phyloP scores from a whole-genome alignment of 2,888 invertebrate genomes.

The Leptarthrus brevirostris region DNA sequence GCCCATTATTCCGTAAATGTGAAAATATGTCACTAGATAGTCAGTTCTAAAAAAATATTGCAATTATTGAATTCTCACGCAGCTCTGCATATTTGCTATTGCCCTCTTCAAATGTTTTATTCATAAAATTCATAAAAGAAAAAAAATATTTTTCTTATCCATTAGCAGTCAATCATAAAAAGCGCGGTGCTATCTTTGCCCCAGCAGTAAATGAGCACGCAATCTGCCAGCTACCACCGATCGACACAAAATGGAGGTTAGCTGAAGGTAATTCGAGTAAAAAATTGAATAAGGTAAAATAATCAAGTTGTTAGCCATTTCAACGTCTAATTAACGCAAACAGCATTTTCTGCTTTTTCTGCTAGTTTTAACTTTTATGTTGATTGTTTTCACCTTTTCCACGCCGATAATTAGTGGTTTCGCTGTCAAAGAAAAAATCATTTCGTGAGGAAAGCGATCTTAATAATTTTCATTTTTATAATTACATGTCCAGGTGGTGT shows the following conservation, averaged over 20 bases:
- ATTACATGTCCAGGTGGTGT: slow-evolving; percentile 16
- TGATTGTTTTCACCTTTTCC: slow-evolving; percentile 49
- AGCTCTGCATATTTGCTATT: slow-evolving; percentile 1
- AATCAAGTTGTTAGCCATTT: slow-evolving; percentile 36
- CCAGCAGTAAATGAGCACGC: slow-evolving; percentile 13
- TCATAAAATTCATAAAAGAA: slow-evolving; percentile 23
- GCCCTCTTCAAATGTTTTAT: slow-evolving; percentile 2
- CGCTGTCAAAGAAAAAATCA: slow-evolving; percentile 48
- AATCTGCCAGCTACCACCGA: slow-evolving; percentile 27
- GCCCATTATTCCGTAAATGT: too few species aligned
- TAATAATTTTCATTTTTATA: slow-evolving; percentile 40
- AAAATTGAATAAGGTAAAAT: slow-evolving; percentile 32
- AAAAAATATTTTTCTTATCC: slow-evolving; percentile 32
- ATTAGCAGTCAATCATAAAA: slow-evolving; percentile 16
- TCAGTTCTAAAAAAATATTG: slow-evolving; percentile 3
- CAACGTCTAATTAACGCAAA: slow-evolving; percentile 34
- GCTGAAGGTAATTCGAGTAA: slow-evolving; percentile 33
- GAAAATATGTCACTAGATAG: slow-evolving; percentile 25
- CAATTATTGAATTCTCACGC: slow-evolving; percentile 24
- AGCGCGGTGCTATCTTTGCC: slow-evolving; percentile 2
- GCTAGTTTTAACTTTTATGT: slow-evolving; percentile 1
- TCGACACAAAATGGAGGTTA: slow-evolving; percentile 27
- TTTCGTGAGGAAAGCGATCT: slow-evolving; percentile 39
- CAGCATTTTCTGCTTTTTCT: slow-evolving; percentile 18
- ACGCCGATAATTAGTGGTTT: slow-evolving; percentile 47